Base-by-base conservation (phyloP, 2,888 invertebrate genomes). In the Pseudeuparius sepicola region DNA sequence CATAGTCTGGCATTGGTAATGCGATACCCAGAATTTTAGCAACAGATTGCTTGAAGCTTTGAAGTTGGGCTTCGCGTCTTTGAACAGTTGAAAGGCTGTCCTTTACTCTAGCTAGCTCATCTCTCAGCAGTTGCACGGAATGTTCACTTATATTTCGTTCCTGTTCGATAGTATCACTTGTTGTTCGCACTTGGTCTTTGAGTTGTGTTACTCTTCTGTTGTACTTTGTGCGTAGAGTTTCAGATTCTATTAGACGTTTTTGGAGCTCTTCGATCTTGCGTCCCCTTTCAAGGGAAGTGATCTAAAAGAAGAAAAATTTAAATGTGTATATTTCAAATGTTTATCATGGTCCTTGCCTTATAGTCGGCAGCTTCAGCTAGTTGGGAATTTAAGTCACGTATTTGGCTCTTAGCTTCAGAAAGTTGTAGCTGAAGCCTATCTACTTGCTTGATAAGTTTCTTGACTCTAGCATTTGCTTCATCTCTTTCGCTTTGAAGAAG, bases 331-430 rank as follows among this genome's bases (percentile, higher is more conserved):
- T 31, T 20, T 20, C n/a, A n/a, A n/a, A n/a, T n/a, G n/a, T n/a
- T n/a, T n/a, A 20, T 20, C 20, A 6, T n/a, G 20, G 20, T 20
- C n/a, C 32, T 27, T 57, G 80, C 86, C 72, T 88, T 89, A 55
- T 83, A 85, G 54, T 89, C 87, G 1, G 84, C 84, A 1, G 87
- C 84, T 57, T 88, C 87, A 0, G 82, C 76, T 5, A 89, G 63
- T 56, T 89, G 88, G 2, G 83, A 75, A 63, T 89, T 87, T 27
- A 92, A 70, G 53, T 90, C 89, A 10, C 85, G 73, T 18, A 84
- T 70, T 48, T 86, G 83, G 1, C 80, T 70, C 42, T 84, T 78
- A n/a, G 85, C 77, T 48, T 93, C 90, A 9, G 73, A 70, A 16
- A 92, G 64, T 57, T 90, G 88, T 18, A 78, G 61, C 38, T 82